Evolutionary conservation across 2,797 vertebrate species (phyloP), one percentile per base, ranked within the genome.

Genomic region (Crotalus adamanteus): DNA sequence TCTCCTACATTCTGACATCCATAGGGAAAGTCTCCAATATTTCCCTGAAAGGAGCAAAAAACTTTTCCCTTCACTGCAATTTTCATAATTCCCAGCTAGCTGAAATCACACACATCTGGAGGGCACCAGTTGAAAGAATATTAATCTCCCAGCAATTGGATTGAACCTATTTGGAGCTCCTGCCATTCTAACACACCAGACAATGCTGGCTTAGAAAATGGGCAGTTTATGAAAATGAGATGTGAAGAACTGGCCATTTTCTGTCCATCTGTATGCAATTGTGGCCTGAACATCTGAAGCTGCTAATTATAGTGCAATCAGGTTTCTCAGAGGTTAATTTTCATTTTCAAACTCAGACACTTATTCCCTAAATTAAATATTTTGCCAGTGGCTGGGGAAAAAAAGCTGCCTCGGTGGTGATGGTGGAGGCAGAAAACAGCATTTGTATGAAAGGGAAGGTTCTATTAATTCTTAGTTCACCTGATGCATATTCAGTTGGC

Each of bases 401-500:
- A 90, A 89, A 90, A 59, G 65, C 83, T 55, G 61, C 51, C 16
- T 56, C 1, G 6, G 42, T 22, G 13, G 53, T 37, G 37, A 22
- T 13, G 57, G 26, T 57, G 57, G 22, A 37, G 63, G 26, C 6
- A 42, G 63, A 88, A 85, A 89, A 0, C 1, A 42, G 78, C 42
- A 88, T 78, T 83, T 73, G 59, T 93, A 93, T 93, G 91, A 92
- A 92, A 0, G 2, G 83, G 11, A 13, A 83, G 57, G 59, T 94
- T 85, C 94, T 93, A 89, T 96, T 94, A 95, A 95, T 95, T 94
- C 95, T 90, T 89, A 59, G 16, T 90, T 95, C 86, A 31, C 2
- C 22, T 69, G 94, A 92, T 96, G 95, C 94, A 95, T 95, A 96
- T 96, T 96, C 95, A 96, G 90, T 18, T 0, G 25, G 53, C 42